Evolutionary conservation across 2,113 vertebrate species (phyloP).

Genomic region (Zapornia atra): DNA sequence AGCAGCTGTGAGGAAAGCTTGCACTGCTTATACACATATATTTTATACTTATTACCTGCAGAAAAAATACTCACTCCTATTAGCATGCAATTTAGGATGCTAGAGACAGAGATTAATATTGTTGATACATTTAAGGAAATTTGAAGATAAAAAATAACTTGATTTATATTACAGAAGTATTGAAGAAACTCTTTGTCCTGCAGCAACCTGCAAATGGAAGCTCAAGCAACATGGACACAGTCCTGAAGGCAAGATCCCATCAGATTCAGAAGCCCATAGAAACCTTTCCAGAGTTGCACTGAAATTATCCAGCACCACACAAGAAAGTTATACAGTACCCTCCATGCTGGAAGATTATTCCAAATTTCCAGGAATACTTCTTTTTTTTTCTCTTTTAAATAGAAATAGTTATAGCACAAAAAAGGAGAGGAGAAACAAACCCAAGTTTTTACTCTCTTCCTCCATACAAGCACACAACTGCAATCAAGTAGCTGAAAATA

Average conservation of each 20-base stretch:
- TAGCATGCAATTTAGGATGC: background rate
- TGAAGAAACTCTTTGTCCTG: background rate
- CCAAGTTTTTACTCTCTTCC: background rate
- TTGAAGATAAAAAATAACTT: background rate
- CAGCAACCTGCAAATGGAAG: background rate
- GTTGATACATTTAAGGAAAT: background rate
- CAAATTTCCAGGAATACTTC: background rate
- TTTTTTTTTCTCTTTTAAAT: background rate
- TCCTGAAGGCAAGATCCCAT: background rate
- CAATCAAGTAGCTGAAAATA: background rate
- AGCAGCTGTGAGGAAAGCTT: background rate
- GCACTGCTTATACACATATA: background rate
- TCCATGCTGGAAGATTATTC: background rate
- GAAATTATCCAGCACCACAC: background rate
- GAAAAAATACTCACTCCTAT: background rate
- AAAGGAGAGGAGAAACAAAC: background rate
- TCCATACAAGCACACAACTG: background rate
- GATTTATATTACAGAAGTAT: background rate
- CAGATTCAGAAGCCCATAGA: background rate
- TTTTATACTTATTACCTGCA: background rate
- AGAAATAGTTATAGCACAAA: background rate
- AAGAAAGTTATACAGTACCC: background rate
- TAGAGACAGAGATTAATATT: background rate
- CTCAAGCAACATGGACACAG: background rate
- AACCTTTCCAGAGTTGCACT: background rate